Conservation (phyloP, 92 coral and sea anemone species). For the Porites cylindrica region DNA sequence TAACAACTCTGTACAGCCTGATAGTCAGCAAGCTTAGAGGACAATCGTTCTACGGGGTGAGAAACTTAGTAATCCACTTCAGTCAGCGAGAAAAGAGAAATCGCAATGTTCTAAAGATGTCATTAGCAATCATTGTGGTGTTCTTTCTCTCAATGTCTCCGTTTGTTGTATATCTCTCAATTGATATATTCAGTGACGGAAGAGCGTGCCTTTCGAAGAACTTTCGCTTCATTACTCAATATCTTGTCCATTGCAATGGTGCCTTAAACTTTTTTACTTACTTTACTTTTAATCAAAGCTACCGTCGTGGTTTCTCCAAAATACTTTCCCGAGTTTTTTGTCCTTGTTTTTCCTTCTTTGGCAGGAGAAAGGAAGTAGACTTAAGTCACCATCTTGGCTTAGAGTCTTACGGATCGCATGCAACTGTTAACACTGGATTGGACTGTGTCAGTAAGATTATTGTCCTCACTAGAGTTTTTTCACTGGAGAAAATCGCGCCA, state of each 20-base stretch:
- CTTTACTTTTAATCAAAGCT: slow-evolving; percentile 66
- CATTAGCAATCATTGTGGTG: slow-evolving; percentile 66
- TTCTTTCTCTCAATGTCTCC: slow-evolving; percentile 79
- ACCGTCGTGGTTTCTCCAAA: slow-evolving; percentile 54
- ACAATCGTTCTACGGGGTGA: slow-evolving; percentile 59
- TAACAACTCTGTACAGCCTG: slow-evolving; percentile 51
- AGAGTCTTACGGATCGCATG: background rate
- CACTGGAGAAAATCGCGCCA: slow-evolving; percentile 13
- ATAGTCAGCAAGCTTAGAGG: slow-evolving; percentile 59
- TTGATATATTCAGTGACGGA: slow-evolving; percentile 42
- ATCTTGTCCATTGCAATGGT: slow-evolving; percentile 70
- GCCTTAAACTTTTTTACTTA: slow-evolving; percentile 69
- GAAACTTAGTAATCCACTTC: slow-evolving; percentile 54
- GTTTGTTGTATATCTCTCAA: slow-evolving; percentile 58
- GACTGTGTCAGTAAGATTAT: slow-evolving; percentile 17
- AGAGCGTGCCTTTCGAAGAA: slow-evolving; percentile 44
- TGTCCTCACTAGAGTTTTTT: slow-evolving; percentile 19
- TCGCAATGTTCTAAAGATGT: slow-evolving; percentile 58
- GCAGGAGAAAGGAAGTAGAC: slow-evolving; percentile 10
- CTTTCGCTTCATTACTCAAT: slow-evolving; percentile 72
- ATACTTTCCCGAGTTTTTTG: slow-evolving; percentile 31
- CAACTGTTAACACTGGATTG: slow-evolving; percentile 14
- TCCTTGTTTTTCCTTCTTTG: slow-evolving; percentile 1
- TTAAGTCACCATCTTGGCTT: background rate
- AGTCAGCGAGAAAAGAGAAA: slow-evolving; percentile 59